These are phyloP conservation scores for Oegoconia quadripuncta DNA, from an alignment of 2,888 invertebrate genomes.

Conservation along the genomic window DNA sequence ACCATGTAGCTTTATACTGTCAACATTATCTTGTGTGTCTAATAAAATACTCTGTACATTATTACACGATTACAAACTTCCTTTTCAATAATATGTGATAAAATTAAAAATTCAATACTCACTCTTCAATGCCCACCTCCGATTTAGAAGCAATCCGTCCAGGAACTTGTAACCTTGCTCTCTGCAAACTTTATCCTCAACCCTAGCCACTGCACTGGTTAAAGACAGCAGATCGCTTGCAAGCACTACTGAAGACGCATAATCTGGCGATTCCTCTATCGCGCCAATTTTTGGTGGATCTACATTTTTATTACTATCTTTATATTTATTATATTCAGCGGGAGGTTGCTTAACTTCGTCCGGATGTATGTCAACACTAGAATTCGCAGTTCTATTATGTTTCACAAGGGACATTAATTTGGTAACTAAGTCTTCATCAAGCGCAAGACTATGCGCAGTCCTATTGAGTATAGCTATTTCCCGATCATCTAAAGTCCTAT, in stretches of 20 bases:
- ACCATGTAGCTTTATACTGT: too few species aligned
- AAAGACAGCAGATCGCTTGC: conserved; percentile 72
- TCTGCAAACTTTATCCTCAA: conserved; percentile 66
- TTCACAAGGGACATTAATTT: conserved; percentile 45
- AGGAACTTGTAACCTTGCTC: conserved; percentile 70
- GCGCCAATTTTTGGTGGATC: conserved; percentile 41
- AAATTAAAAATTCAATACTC: conserved; percentile 37
- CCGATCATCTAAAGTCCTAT: conserved; percentile 39
- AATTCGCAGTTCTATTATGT: conserved; percentile 11
- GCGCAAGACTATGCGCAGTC: conserved; percentile 43
- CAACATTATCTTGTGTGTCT: too few species aligned
- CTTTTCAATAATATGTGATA: too few species aligned
- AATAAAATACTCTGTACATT: too few species aligned
- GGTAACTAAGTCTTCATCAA: conserved; percentile 47
- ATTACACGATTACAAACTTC: too few species aligned
- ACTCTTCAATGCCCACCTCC: conserved; percentile 80
- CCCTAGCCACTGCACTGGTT: conserved; percentile 65
- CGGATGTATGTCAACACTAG: conserved; percentile 7
- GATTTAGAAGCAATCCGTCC: conserved; percentile 67
- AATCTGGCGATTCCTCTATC: conserved; percentile 67
- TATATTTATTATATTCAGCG: conserved; percentile 22
- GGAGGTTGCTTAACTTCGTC: neutral
- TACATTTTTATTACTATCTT: conserved; percentile 25
- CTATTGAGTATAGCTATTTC: conserved; percentile 45
- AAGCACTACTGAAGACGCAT: conserved; percentile 68